Conservation (phyloP, 2,888 invertebrate genomes). For the Ectemnius continuus region DNA sequence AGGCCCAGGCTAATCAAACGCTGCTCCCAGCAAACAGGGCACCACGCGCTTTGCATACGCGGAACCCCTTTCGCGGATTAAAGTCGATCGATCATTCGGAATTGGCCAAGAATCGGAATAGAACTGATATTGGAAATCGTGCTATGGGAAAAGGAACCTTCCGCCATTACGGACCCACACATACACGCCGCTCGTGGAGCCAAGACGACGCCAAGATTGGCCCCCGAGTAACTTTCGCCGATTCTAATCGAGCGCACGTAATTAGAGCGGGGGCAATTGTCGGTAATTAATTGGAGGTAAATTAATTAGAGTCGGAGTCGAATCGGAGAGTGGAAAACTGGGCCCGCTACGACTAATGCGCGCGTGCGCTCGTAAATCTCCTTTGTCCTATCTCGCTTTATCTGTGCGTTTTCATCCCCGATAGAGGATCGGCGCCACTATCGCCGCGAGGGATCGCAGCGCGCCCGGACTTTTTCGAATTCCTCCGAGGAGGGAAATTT, state of each 20-base stretch:
- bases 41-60: constrained; percentile 62
- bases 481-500: too few species aligned
- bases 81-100: constrained; percentile 68
- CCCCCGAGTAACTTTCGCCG: constrained; percentile 56
- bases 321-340: constrained; percentile 55
- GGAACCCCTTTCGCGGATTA: constrained; percentile 61
- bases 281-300: constrained; percentile 60
- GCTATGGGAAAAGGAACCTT: too few species aligned
- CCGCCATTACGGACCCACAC: too few species aligned
- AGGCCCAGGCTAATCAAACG: constrained; percentile 33
- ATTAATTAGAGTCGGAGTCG: constrained; percentile 58
- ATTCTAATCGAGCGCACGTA: constrained; percentile 60
- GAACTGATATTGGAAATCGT: too few species aligned
- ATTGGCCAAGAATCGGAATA: too few species aligned
- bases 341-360: background rate
- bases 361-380: too few species aligned
- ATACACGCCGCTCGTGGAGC: too few species aligned
- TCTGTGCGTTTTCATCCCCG: background rate
- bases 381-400: background rate
- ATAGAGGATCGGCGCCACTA: too few species aligned
- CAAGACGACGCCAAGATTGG: background rate
- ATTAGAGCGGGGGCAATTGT: constrained; percentile 60
- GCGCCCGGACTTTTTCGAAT: too few species aligned
- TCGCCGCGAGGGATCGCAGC: too few species aligned
- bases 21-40: constrained; percentile 64